A percentile compares a stretch with the other conserved stretches of the same genome.
These are phyloP conservation scores for Fratercula arctica DNA, from an alignment of 2,797 vertebrate genomes.

Conservation along the genomic window DNA sequence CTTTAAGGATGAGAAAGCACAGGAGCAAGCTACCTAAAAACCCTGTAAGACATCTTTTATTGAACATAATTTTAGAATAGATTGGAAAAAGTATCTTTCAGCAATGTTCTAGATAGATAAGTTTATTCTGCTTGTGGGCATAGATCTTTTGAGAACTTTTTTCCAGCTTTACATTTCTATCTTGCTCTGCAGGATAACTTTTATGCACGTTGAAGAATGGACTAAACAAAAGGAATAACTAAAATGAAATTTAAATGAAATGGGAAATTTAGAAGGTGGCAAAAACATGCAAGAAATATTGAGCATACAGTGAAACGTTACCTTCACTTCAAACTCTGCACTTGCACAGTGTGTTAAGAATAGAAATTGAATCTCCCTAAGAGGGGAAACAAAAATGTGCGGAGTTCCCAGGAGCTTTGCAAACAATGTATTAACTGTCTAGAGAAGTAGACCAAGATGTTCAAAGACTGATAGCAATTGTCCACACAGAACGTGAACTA, in stretches of 20 bases:
- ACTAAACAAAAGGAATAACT: background rate
- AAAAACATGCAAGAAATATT: background rate
- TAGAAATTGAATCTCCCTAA: background rate
- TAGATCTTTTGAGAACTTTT: background rate
- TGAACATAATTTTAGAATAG: background rate
- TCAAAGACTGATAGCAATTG: background rate
- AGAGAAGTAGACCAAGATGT: background rate
- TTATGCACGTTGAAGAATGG: background rate
- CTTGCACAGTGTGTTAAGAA: background rate
- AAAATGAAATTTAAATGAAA: background rate
- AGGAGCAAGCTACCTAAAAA: background rate
- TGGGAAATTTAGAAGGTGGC: background rate
- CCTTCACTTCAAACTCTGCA: background rate
- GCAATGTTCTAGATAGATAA: background rate
- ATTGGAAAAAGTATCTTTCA: background rate
- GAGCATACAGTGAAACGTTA: background rate
- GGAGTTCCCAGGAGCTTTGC: background rate
- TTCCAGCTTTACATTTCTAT: background rate
- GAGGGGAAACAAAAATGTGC: background rate
- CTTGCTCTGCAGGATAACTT: background rate
- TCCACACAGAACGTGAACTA: background rate
- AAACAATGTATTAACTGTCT: background rate
- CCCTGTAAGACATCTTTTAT: background rate
- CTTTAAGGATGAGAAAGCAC: background rate
- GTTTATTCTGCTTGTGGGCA: background rate